These are phyloP conservation scores for Danio tinwini DNA, from an alignment of 2,797 vertebrate genomes.

Conservation along the genomic window DNA sequence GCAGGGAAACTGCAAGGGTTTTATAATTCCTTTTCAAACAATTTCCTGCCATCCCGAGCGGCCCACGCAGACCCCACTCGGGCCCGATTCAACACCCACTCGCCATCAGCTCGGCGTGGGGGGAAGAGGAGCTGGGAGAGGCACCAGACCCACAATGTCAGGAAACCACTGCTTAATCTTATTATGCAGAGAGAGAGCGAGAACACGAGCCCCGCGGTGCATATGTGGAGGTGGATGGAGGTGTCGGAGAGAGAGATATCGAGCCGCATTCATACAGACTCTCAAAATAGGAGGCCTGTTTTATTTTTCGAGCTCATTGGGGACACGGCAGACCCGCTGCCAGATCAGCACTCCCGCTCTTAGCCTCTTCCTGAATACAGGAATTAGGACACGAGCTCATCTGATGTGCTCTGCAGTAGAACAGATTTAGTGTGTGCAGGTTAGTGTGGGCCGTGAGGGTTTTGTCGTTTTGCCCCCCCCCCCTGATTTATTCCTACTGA, in stretches of 20 bases:
- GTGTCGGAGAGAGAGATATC: constrained; percentile 42
- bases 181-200: constrained; percentile 64
- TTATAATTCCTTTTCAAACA: constrained; percentile 53
- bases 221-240: constrained; percentile 51
- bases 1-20: constrained; percentile 38
- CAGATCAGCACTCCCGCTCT: constrained; percentile 39
- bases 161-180: constrained; percentile 59
- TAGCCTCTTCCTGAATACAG: constrained; percentile 31
- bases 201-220: constrained; percentile 32
- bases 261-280: constrained; percentile 33
- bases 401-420: constrained; percentile 14
- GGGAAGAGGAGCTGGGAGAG: constrained; percentile 39
- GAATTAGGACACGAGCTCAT: constrained; percentile 46
- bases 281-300: constrained; percentile 42
- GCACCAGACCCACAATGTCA: constrained; percentile 57
- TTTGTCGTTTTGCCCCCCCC: background rate
- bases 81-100: constrained; percentile 45
- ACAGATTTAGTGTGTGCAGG: background rate
- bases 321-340: constrained; percentile 13
- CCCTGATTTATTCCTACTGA: background rate
- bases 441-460: constrained; percentile 9
- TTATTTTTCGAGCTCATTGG: constrained; percentile 45
- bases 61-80: constrained; percentile 52
- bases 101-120: constrained; percentile 45
- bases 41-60: constrained; percentile 36